Evolutionary conservation across 92 coral and sea anemone genomes (phyloP).

Genomic region (Diadumene lineata): DNA sequence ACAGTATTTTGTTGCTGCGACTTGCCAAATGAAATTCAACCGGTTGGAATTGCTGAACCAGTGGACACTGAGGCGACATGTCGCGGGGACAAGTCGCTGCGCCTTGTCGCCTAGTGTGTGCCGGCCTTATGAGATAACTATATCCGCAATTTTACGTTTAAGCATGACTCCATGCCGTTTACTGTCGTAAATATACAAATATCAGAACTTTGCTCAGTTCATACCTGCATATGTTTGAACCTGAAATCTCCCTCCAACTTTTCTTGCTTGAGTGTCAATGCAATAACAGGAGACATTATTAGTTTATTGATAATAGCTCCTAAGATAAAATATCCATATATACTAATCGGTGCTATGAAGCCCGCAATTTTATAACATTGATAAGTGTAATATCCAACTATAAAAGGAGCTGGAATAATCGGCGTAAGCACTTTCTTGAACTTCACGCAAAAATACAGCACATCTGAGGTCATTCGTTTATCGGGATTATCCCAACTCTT

Average conservation of each 20-base stretch:
- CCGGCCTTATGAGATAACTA: too few species aligned
- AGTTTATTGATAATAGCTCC: conserved; percentile 83
- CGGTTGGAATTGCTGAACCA: too few species aligned
- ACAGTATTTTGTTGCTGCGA: too few species aligned
- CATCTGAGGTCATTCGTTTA: conserved; percentile 94
- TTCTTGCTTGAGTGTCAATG: conserved; percentile 86
- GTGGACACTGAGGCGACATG: too few species aligned
- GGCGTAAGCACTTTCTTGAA: conserved; percentile 67
- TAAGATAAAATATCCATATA: conserved; percentile 82
- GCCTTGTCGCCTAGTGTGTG: too few species aligned
- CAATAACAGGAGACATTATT: conserved; percentile 88
- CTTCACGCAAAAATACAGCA: conserved; percentile 69
- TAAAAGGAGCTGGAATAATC: conserved; percentile 84
- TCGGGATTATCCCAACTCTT: conserved; percentile 81
- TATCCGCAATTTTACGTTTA: too few species aligned
- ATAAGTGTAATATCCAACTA: conserved; percentile 83
- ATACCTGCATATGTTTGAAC: conserved; percentile 98
- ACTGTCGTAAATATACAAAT: too few species aligned
- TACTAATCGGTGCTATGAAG: conserved; percentile 84
- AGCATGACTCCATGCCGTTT: too few species aligned
- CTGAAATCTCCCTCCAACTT: conserved; percentile 92
- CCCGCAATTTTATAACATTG: conserved; percentile 91
- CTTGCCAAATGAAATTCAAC: too few species aligned
- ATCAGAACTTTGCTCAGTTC: too few species aligned
- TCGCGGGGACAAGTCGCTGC: too few species aligned